phyloP scores from a whole-genome alignment of 2,888 invertebrate genomes.

The Quadroppia sp. region DNA sequence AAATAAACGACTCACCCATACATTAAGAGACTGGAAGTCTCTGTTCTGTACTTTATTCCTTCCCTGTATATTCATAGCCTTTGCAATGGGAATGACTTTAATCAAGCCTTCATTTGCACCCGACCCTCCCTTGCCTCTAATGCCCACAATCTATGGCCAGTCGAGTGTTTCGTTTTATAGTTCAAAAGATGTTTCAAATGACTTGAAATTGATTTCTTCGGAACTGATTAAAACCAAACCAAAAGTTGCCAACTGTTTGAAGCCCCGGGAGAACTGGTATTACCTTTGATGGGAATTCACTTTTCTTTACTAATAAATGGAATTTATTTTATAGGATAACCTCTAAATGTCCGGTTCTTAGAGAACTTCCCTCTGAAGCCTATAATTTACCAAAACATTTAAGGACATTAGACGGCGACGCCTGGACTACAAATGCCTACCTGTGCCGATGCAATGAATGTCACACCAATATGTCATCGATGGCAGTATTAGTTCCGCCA shows the following conservation, averaged over 20 bases:
- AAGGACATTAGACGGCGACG: conserved; percentile 32
- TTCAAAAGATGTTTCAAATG: not conserved
- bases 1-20: conserved; percentile 53
- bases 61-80: conserved; percentile 52
- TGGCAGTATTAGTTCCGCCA: conserved; percentile 33
- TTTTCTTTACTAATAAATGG: not conserved
- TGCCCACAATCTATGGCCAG: conserved; percentile 53
- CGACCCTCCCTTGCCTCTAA: conserved; percentile 50
- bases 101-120: conserved; percentile 50
- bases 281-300: not conserved
- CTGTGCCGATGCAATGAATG: conserved; percentile 37
- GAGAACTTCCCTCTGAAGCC: not conserved
- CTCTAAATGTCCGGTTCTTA: conserved; percentile 40
- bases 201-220: not conserved
- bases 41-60: conserved; percentile 51
- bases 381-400: conserved; percentile 31
- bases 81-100: conserved; percentile 52
- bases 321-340: conserved; percentile 7
- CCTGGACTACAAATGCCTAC: conserved; percentile 33
- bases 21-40: conserved; percentile 47
- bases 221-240: not conserved
- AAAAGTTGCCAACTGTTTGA: conserved; percentile 22
- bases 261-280: conserved; percentile 42
- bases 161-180: conserved; percentile 49
- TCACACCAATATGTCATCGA: conserved; percentile 22